Evolutionary conservation across 2,888 invertebrate genomes (phyloP).

Genomic region (Volucella inanis): DNA sequence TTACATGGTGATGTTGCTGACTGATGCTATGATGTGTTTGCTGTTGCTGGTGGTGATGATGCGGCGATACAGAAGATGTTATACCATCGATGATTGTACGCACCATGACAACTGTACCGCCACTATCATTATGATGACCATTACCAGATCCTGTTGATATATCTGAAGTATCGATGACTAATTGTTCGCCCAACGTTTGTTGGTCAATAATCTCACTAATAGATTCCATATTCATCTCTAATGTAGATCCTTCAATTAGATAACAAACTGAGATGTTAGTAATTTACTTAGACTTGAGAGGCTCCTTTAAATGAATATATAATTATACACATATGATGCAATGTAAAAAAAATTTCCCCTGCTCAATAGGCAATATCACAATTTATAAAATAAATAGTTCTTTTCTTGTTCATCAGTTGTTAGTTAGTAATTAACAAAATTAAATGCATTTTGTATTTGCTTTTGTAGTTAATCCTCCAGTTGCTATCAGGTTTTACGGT

Average conservation of each 20-base stretch:
- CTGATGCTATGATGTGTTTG: conserved; percentile 76
- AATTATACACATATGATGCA: conserved; percentile 19
- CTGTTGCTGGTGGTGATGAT: conserved; percentile 73
- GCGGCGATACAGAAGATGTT: conserved; percentile 56
- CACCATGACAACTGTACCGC: conserved; percentile 81
- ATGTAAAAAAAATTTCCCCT: neutral
- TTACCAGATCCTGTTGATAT: conserved; percentile 75
- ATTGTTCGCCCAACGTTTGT: conserved; percentile 84
- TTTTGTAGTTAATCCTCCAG: neutral
- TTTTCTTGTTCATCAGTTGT: conserved; percentile 15
- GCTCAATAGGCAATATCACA: conserved; percentile 27
- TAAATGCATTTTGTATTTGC: neutral
- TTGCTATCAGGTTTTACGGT: neutral
- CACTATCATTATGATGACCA: conserved; percentile 77
- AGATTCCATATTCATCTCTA: conserved; percentile 84
- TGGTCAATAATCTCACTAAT: conserved; percentile 86
- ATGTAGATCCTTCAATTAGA: conserved; percentile 64
- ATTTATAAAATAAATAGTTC: conserved; percentile 8
- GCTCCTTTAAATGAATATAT: neutral
- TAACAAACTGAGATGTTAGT: conserved; percentile 64
- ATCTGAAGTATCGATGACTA: conserved; percentile 82
- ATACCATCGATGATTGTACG: conserved; percentile 79
- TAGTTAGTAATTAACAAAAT: neutral
- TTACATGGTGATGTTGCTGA: conserved; percentile 74
- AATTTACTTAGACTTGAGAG: conserved; percentile 11